Evolutionary conservation across 2,797 vertebrate species (phyloP), one percentile per base, ranked within the genome.

Genomic region (Gymnothorax reevesii): DNA sequence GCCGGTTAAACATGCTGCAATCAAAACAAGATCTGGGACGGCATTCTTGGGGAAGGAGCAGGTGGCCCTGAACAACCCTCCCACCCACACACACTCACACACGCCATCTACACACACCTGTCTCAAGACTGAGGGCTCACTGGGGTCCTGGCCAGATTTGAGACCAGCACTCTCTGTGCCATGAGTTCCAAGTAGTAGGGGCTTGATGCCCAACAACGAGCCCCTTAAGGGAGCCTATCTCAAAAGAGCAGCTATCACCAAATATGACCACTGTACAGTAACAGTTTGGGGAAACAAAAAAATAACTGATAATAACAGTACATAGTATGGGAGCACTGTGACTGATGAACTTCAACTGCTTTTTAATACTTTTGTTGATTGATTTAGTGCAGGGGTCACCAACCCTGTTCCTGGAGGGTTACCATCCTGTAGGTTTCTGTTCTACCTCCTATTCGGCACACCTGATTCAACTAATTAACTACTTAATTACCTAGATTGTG

Each of bases 31-130:
- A 7, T 57, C 20, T 80, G 57, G 57, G 71, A 15, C 62, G 80
- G 49, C 33, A 25, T 13, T 75, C 73, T 4, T 12, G n/a, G 12
- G 13, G 79, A 54, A 83, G 22, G 73, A 86, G 83, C 88, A 90
- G 88, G 86, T 86, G 88, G 84, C 83, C 77, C 84, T 25, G 7
- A 27, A 27, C 27, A 7, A 57, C 27, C 77, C 33, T 0, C 20
- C 66, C 82, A n/a, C 33, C 13, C 64, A 49, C 60, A 80, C 42
- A n/a, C 15, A 59, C 62, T n/a, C 22, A 66, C 62, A 66, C 62
- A 52, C 71, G 55, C 83, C 9, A 84, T 42, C 33, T 7, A 59
- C 20, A 60, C 79, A 20, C 66, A 42, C 60, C 55, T 22, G 64
- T 15, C 27, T 52, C 49, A 25, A 82, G 52, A 60, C 85, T 77